Conservation (phyloP, 2,888 invertebrate species). For the Stomorhina lunata region DNA sequence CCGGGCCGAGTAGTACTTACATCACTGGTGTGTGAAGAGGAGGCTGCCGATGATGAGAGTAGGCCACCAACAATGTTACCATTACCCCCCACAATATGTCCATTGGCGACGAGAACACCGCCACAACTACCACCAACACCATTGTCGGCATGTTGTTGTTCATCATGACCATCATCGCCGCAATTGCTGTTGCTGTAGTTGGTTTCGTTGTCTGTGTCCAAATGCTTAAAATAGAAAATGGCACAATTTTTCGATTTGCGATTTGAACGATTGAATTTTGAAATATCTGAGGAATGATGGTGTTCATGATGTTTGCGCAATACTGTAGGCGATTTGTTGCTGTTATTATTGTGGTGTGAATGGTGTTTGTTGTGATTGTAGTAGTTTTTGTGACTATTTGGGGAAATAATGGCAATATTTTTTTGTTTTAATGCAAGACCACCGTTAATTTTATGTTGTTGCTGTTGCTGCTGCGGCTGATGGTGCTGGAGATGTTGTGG, state of each 20-base stretch:
- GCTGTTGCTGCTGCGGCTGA: constrained; percentile 67
- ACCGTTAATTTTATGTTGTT: constrained; percentile 63
- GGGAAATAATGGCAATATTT: constrained; percentile 76
- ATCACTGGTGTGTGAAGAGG: constrained; percentile 72
- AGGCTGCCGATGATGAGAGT: constrained; percentile 70
- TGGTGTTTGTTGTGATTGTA: constrained; percentile 15
- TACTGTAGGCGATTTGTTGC: constrained; percentile 73
- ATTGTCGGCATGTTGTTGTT: constrained; percentile 37
- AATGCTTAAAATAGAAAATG: constrained; percentile 91
- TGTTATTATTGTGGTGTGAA: constrained; percentile 43
- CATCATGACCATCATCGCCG: constrained; percentile 65
- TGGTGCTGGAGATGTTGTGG: constrained; percentile 62
- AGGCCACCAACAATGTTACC: constrained; percentile 60
- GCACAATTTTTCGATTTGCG: constrained; percentile 90
- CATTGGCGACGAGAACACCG: constrained; percentile 84
- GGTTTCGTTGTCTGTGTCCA: constrained; percentile 90
- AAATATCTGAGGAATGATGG: constrained; percentile 81
- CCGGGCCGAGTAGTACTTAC: constrained; percentile 72
- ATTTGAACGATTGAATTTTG: constrained; percentile 86
- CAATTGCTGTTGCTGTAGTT: constrained; percentile 79
- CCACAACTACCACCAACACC: constrained; percentile 79
- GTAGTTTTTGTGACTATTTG: constrained; percentile 69
- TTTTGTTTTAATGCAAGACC: constrained; percentile 69
- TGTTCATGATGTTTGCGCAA: constrained; percentile 77
- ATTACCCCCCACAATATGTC: constrained; percentile 79